Evolutionary conservation across 2,113 vertebrate species (phyloP), one percentile per base, ranked within the genome.

Genomic region (Phaethon lepturus): DNA sequence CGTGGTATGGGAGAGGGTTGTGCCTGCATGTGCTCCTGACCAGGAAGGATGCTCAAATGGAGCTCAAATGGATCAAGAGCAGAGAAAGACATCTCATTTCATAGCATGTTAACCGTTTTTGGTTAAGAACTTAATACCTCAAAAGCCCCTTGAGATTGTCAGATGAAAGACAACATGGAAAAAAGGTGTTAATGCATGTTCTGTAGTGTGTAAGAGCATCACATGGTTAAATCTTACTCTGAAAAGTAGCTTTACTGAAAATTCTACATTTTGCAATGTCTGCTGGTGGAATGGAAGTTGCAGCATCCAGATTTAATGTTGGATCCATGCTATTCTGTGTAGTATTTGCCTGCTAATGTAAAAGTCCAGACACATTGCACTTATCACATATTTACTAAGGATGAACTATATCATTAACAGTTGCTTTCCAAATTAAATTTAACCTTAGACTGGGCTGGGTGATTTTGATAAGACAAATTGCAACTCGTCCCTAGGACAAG

Each of bases 381-480:
- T 94, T 78, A 53, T 15, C 44, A 72, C 77, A 63, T 80, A 82
- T 86, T 97, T 96, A 82, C 77, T 95, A 71, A 89, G 91, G 93
- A 90, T 94, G 75, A 93, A 76, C 74, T 88, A 17, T 63, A 55
- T 90, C 47, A 77, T 91, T 92, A 74, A 58, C 3, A 4, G 47
- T 76, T 81, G 22, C 58, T 92, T 95, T 86, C 67, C 56, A 50
- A 68, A 56, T 88, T 78, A 84, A 95, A 88, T 38, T 77, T 94
- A 95, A 40, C 74, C 9, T 53, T 83, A 93, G 59, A 63, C 68
- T 87, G 35, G 79, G 56, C 66, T 88, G 44, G 22, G 6, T 94
- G 75, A 94, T 95, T 95, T 74, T 92, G 94, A 88, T 90, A 96
- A 95, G 94, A 94, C 19, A 49, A 95, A 95, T 59, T 82, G 52